Evolutionary conservation across 2,113 vertebrate genomes (phyloP).

Genomic region (Dipodomys ordii): DNA sequence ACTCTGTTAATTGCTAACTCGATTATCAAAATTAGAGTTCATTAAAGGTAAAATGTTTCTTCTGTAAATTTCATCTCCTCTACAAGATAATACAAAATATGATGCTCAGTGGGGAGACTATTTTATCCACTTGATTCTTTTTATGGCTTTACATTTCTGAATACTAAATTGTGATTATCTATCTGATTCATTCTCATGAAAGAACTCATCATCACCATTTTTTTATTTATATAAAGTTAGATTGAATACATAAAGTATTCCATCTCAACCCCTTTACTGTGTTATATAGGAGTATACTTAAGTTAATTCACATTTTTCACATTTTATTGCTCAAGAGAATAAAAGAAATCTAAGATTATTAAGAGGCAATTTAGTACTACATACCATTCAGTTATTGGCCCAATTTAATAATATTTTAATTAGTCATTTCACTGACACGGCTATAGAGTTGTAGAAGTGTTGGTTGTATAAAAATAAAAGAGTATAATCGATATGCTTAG

Average conservation of each 20-base stretch:
- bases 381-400: slow-evolving; percentile 58
- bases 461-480: slow-evolving; percentile 56
- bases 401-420: slow-evolving; percentile 78
- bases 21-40: slow-evolving; percentile 86
- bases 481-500: slow-evolving; percentile 59
- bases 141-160: slow-evolving; percentile 78
- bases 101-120: slow-evolving; percentile 75
- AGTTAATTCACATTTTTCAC: slow-evolving; percentile 75
- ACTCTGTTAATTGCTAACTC: slow-evolving; percentile 80
- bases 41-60: slow-evolving; percentile 86
- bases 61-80: slow-evolving; percentile 82
- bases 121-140: slow-evolving; percentile 81
- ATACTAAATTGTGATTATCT: slow-evolving; percentile 82
- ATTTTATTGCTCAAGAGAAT: slow-evolving; percentile 71
- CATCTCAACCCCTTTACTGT: slow-evolving; percentile 70
- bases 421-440: slow-evolving; percentile 62
- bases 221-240: slow-evolving; percentile 82
- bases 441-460: slow-evolving; percentile 45
- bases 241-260: slow-evolving; percentile 75
- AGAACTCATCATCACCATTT: slow-evolving; percentile 77
- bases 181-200: slow-evolving; percentile 80
- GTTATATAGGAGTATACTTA: slow-evolving; percentile 26
- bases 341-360: slow-evolving; percentile 73
- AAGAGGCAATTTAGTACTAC: slow-evolving; percentile 66
- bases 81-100: slow-evolving; percentile 82